Evolutionary conservation across 2,797 vertebrate genomes (phyloP).

Genomic region (Eospalax fontanierii): DNA sequence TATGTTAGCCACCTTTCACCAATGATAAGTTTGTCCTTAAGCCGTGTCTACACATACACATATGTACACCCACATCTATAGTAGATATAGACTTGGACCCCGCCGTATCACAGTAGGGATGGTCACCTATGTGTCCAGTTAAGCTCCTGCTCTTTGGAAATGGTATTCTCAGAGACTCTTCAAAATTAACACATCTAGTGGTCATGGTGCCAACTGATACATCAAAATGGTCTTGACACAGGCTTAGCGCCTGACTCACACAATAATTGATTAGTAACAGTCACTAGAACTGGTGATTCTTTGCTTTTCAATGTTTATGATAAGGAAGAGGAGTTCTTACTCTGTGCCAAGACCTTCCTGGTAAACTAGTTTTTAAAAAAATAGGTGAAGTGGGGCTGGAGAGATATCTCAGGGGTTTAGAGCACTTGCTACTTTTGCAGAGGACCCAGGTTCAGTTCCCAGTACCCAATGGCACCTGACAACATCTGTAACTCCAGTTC

Average conservation of each 20-base stretch:
- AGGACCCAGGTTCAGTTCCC: too few species aligned
- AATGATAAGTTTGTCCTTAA: not conserved
- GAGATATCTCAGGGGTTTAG: too few species aligned
- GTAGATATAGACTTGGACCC: not conserved
- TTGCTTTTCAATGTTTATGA: not conserved
- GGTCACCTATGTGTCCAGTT: not conserved
- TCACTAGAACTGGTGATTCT: not conserved
- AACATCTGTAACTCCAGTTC: too few species aligned
- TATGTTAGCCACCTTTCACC: not conserved
- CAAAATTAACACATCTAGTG: not conserved
- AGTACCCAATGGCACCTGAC: too few species aligned
- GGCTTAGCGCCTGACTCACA: not conserved
- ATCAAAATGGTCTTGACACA: not conserved
- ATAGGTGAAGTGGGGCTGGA: not conserved
- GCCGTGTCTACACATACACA: not conserved
- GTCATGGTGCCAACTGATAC: not conserved
- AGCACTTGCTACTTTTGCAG: too few species aligned
- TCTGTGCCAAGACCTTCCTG: slow-evolving; percentile 3
- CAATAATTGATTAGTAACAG: not conserved
- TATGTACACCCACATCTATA: not conserved
- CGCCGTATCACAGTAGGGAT: not conserved
- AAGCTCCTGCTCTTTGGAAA: not conserved
- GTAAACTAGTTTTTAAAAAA: not conserved
- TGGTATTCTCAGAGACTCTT: not conserved
- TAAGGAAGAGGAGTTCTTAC: not conserved